phyloP scores from a whole-genome alignment of 2,888 invertebrate species.

The Plemyria rubiginata region DNA sequence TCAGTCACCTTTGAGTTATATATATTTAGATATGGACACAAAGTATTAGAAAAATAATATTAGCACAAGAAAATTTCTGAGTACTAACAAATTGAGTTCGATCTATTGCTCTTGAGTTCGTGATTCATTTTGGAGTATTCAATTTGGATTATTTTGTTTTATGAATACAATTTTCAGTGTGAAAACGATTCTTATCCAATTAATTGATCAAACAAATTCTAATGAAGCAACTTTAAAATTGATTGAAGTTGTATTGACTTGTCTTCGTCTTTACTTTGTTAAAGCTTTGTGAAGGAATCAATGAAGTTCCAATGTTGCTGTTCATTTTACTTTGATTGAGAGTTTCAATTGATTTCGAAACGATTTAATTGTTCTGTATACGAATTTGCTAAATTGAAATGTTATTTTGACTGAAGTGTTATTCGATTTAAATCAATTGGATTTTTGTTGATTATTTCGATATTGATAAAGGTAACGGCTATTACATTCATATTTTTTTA shows the following conservation, averaged over 20 bases:
- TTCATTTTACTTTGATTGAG: constrained; percentile 50
- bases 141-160: not conserved
- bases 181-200: constrained; percentile 50
- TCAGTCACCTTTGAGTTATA: too few species aligned
- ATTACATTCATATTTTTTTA: too few species aligned
- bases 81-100: too few species aligned
- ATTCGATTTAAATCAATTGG: not conserved
- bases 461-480: too few species aligned
- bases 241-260: constrained; percentile 49
- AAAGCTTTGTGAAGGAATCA: constrained; percentile 44
- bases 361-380: constrained; percentile 36
- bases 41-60: too few species aligned
- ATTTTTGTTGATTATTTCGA: not conserved
- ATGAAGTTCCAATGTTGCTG: constrained; percentile 46
- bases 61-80: too few species aligned
- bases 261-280: constrained; percentile 36
- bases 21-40: too few species aligned
- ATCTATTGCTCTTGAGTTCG: too few species aligned
- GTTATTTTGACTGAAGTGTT: constrained; percentile 2
- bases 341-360: constrained; percentile 39
- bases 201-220: constrained; percentile 52
- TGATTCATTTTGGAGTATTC: too few species aligned
- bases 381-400: constrained; percentile 16
- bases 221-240: constrained; percentile 53
- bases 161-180: constrained; percentile 27